These are phyloP conservation scores for Campylomormyrus numenius DNA, from an alignment of 2,113 vertebrate species.

Conservation along the genomic window DNA sequence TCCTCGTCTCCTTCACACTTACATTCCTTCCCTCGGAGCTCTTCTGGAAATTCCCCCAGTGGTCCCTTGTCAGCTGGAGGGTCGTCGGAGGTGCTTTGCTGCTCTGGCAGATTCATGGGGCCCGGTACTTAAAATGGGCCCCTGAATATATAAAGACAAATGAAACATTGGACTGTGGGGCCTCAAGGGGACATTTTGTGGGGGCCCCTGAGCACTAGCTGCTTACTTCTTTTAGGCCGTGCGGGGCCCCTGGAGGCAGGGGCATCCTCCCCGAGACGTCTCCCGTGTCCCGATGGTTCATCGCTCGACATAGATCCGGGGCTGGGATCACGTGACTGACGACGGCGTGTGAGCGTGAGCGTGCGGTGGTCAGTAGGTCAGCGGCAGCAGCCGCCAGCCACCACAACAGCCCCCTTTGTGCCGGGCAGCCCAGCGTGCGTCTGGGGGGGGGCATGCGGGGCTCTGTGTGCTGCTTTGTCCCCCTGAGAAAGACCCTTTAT, in stretches of 20 bases:
- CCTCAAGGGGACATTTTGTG: neutral
- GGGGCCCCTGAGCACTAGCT: neutral
- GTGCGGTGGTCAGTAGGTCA: slow-evolving; percentile 42
- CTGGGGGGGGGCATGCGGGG: slow-evolving; percentile 25
- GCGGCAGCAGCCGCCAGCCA: slow-evolving; percentile 33
- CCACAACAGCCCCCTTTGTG: slow-evolving; percentile 44
- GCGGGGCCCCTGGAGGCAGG: neutral
- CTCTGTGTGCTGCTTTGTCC: slow-evolving; percentile 58
- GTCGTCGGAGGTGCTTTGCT: neutral
- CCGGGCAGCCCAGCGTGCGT: slow-evolving; percentile 32
- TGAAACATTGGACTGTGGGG: neutral
- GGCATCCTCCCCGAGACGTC: neutral
- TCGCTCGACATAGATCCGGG: slow-evolving; percentile 20
- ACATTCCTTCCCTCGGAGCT: slow-evolving; percentile 26
- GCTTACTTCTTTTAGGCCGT: neutral
- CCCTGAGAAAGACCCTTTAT: slow-evolving; percentile 56
- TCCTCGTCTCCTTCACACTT: neutral
- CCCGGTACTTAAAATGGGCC: neutral
- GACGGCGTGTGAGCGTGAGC: slow-evolving; percentile 23
- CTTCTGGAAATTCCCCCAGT: slow-evolving; percentile 31
- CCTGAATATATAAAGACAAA: neutral
- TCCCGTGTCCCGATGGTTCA: neutral
- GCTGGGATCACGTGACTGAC: slow-evolving; percentile 5
- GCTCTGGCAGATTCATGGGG: neutral
- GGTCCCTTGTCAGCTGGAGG: neutral